Percentiles rank a stretch among this genome's conserved stretches.
Evolutionary conservation across 1,140 invertebrate genomes (phyloP).

Genomic region (Lethrus apterus): DNA sequence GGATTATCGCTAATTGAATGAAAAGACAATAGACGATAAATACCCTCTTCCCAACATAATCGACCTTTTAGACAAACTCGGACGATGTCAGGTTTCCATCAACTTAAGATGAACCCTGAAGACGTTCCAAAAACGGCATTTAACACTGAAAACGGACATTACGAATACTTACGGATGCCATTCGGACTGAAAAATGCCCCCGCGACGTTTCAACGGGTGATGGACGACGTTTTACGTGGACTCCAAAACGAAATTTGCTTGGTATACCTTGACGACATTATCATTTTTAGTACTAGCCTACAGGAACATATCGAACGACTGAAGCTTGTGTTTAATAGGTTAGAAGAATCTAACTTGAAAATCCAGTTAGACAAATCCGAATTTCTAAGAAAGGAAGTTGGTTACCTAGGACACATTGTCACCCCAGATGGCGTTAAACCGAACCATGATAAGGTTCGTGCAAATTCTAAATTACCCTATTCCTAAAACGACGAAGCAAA

Average conservation of each 20-base stretch:
- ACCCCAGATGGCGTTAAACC: constrained; percentile 20
- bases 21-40: constrained; percentile 30
- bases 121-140: constrained; percentile 43
- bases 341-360: constrained; percentile 5
- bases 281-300: too few relatives aligned
- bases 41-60: too few relatives aligned
- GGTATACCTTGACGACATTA: too few relatives aligned
- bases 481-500: neutral
- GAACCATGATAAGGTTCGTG: constrained; percentile 25
- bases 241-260: too few relatives aligned
- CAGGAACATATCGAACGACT: too few relatives aligned
- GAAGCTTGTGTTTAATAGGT: too few relatives aligned
- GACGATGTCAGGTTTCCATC: constrained; percentile 42
- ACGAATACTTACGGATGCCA: constrained; percentile 34
- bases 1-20: constrained; percentile 38
- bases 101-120: constrained; percentile 39
- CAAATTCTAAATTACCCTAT: constrained; percentile 20
- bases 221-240: constrained; percentile 25
- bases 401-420: constrained; percentile 35
- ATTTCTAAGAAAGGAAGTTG: constrained; percentile 30
- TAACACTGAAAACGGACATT: too few relatives aligned
- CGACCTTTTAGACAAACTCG: constrained; percentile 41
- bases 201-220: constrained; percentile 43
- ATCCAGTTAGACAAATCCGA: constrained; percentile 30
- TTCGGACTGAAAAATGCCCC: too few relatives aligned